phyloP scores from a whole-genome alignment of 1,140 invertebrate genomes.

The Oscheius sp. region DNA sequence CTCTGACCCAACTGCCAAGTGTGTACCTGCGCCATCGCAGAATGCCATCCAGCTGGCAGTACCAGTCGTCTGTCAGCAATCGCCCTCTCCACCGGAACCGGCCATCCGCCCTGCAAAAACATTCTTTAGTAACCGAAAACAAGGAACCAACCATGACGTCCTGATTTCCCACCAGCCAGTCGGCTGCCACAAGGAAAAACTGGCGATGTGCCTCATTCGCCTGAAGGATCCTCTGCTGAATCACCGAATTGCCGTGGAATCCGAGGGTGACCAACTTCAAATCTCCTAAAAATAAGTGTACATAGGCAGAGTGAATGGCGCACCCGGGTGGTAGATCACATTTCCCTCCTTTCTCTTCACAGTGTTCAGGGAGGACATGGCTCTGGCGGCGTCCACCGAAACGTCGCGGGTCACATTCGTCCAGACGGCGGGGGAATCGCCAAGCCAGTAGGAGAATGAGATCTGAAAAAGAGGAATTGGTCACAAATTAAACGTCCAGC shows the following conservation, averaged over 20 bases:
- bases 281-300: slow-evolving; percentile 8
- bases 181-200: slow-evolving; percentile 85
- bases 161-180: slow-evolving; percentile 87
- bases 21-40: slow-evolving; percentile 78
- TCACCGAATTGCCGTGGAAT: slow-evolving; percentile 72
- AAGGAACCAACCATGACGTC: slow-evolving; percentile 64
- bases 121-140: not conserved
- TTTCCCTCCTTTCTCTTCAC: slow-evolving; percentile 32
- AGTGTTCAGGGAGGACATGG: slow-evolving; percentile 66
- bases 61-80: slow-evolving; percentile 71
- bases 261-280: slow-evolving; percentile 65
- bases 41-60: slow-evolving; percentile 85
- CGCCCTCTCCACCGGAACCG: slow-evolving; percentile 76
- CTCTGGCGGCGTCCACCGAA: slow-evolving; percentile 85
- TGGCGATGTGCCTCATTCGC: slow-evolving; percentile 79
- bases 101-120: slow-evolving; percentile 76
- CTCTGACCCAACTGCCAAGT: too few species aligned
- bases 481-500: not conserved
- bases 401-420: slow-evolving; percentile 86
- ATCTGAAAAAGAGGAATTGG: slow-evolving; percentile 2
- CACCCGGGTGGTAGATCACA: slow-evolving; percentile 22
- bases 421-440: slow-evolving; percentile 66
- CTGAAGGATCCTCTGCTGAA: slow-evolving; percentile 77
- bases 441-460: slow-evolving; percentile 69
- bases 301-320: not conserved